Percentiles rank a stretch among this genome's conserved stretches.
Conservation (phyloP, 2,888 invertebrate genomes). For the Phengaris alcon region DNA sequence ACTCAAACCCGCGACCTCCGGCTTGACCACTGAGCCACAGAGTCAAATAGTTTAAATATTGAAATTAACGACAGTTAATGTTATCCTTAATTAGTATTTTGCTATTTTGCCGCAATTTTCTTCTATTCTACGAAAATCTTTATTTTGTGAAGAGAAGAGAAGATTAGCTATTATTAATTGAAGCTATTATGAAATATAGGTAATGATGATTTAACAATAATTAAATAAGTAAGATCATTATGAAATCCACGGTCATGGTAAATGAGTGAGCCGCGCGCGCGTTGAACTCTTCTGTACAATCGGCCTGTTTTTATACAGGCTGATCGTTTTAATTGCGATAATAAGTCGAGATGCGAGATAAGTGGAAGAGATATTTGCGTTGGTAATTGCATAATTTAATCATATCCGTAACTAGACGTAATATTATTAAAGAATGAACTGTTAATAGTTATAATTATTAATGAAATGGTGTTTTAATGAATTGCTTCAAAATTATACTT, state of each 20-base stretch:
- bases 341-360: constrained; percentile 21
- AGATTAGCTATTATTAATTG: too few species aligned
- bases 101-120: too few species aligned
- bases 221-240: constrained; percentile 13
- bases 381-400: constrained; percentile 3
- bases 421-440: neutral
- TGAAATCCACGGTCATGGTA: constrained; percentile 14
- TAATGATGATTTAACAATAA: neutral
- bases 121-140: too few species aligned
- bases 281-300: constrained; percentile 56
- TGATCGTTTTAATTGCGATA: constrained; percentile 19
- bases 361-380: constrained; percentile 17
- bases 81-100: too few species aligned
- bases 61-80: too few species aligned
- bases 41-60: too few species aligned
- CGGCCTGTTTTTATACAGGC: neutral
- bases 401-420: neutral
- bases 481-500: too few species aligned
- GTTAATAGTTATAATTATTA: neutral
- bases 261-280: constrained; percentile 41
- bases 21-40: too few species aligned
- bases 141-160: too few species aligned
- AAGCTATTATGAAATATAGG: neutral
- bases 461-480: neutral
- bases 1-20: too few species aligned